phyloP scores from a whole-genome alignment of 2,113 vertebrate species.

The Genyomyrus donnyi region DNA sequence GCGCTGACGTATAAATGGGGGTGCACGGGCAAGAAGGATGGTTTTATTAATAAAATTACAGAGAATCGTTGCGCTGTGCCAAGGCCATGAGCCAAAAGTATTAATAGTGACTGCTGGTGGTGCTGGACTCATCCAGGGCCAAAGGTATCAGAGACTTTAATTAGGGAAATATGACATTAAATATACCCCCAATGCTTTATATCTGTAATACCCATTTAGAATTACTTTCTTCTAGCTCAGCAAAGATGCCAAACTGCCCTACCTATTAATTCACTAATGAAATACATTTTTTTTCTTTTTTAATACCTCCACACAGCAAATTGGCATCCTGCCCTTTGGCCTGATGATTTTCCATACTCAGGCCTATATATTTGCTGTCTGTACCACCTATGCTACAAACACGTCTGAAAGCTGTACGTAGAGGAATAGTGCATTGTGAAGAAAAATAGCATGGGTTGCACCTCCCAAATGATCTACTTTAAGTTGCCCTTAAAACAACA shows the following conservation, averaged over 20 bases:
- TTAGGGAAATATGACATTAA: conserved; percentile 49
- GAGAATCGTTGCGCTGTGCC: conserved; percentile 52
- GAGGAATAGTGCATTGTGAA: not conserved
- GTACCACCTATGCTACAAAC: no score
- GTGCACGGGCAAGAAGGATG: conserved; percentile 37
- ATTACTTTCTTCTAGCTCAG: conserved; percentile 33
- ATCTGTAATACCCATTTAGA: conserved; percentile 43
- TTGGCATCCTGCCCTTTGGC: conserved; percentile 43
- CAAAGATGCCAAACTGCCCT: conserved; percentile 41
- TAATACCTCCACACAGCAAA: conserved; percentile 42
- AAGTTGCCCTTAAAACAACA: not conserved
- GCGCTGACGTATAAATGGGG: conserved; percentile 48
- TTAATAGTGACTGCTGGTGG: conserved; percentile 42
- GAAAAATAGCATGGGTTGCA: not conserved
- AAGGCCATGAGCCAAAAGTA: conserved; percentile 37
- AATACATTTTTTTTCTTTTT: conserved; percentile 34
- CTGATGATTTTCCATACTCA: conserved; percentile 37
- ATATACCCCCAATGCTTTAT: conserved; percentile 39
- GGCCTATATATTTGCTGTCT: not conserved
- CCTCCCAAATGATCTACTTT: not conserved
- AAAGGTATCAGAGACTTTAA: conserved; percentile 48
- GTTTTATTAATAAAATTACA: conserved; percentile 61
- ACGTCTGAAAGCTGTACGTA: not conserved
- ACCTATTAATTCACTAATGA: conserved; percentile 49
- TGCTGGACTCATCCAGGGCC: conserved; percentile 40